Conservation (phyloP, 1,140 invertebrate genomes). For the Drosophila sp. region DNA sequence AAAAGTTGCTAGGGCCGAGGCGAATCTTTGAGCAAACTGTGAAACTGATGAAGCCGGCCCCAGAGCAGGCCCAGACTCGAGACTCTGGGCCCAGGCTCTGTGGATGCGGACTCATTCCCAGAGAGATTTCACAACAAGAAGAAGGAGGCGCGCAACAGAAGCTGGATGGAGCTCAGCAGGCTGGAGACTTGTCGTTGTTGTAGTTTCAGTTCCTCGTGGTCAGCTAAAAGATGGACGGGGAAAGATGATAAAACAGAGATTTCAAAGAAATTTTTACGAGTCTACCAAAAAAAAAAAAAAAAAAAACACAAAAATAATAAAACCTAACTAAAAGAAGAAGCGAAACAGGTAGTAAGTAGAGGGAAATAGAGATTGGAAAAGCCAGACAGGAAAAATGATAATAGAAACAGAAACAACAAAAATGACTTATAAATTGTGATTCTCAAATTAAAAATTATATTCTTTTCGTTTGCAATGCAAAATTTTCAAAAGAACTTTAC, state of each 20-base stretch:
- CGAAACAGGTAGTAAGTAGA: not conserved
- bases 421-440: too few relatives aligned
- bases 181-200: not conserved
- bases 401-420: not conserved
- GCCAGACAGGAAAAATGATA: not conserved
- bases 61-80: conserved; percentile 1
- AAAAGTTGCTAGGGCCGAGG: conserved; percentile 57
- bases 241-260: conserved; percentile 34
- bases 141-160: conserved; percentile 40
- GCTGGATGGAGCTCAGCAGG: conserved; percentile 7
- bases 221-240: conserved; percentile 11
- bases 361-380: too few relatives aligned
- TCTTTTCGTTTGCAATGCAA: too few relatives aligned
- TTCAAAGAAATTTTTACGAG: conserved; percentile 28
- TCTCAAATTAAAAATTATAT: too few relatives aligned
- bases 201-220: not conserved
- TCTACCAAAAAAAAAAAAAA: conserved; percentile 21
- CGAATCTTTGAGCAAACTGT: conserved; percentile 67
- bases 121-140: conserved; percentile 27
- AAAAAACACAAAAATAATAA: conserved; percentile 2
- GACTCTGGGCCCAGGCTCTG: too few relatives aligned
- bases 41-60: conserved; percentile 50
- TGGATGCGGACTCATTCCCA: not conserved
- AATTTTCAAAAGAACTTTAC: too few relatives aligned
- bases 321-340: conserved; percentile 2